Evolutionary conservation across 2,797 vertebrate species (phyloP).

Genomic region (Danio kyathit): DNA sequence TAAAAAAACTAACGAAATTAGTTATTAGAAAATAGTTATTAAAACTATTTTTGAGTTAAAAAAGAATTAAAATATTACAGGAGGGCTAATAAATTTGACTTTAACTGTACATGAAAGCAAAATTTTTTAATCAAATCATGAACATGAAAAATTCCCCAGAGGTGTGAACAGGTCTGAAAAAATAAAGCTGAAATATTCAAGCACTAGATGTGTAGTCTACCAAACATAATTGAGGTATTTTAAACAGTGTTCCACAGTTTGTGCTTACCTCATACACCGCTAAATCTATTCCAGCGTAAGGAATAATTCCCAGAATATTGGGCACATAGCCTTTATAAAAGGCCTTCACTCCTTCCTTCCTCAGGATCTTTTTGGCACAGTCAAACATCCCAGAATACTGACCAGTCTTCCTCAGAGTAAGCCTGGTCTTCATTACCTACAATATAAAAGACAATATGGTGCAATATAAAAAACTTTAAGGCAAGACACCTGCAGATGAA

Average conservation of each 20-base stretch:
- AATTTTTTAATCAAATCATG: constrained; percentile 4
- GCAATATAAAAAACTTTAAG: too few relatives aligned
- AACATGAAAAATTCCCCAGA: constrained; percentile 20
- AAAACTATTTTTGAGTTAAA: too few relatives aligned
- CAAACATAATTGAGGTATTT: neutral
- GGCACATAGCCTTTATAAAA: constrained; percentile 98
- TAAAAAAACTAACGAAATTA: too few relatives aligned
- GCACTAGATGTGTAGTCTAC: neutral
- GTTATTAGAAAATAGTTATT: too few relatives aligned
- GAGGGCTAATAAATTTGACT: too few relatives aligned
- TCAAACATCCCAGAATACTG: constrained; percentile 93
- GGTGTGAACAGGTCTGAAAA: neutral
- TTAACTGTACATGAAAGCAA: too few relatives aligned
- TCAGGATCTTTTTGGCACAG: constrained; percentile 94
- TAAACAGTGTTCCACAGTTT: neutral
- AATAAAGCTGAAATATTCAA: constrained; percentile 23
- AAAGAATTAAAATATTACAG: too few relatives aligned
- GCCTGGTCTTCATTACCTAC: constrained; percentile 95
- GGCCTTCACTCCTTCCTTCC: constrained; percentile 89
- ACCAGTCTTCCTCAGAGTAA: constrained; percentile 94
- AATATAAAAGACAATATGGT: constrained; percentile 4
- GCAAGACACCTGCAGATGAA: too few relatives aligned
- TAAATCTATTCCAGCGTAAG: constrained; percentile 97
- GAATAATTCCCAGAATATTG: constrained; percentile 96
- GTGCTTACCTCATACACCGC: constrained; percentile 92